These are phyloP conservation scores for Chamaetylas fuelleborni DNA, from an alignment of 2,113 vertebrate genomes.

Conservation along the genomic window DNA sequence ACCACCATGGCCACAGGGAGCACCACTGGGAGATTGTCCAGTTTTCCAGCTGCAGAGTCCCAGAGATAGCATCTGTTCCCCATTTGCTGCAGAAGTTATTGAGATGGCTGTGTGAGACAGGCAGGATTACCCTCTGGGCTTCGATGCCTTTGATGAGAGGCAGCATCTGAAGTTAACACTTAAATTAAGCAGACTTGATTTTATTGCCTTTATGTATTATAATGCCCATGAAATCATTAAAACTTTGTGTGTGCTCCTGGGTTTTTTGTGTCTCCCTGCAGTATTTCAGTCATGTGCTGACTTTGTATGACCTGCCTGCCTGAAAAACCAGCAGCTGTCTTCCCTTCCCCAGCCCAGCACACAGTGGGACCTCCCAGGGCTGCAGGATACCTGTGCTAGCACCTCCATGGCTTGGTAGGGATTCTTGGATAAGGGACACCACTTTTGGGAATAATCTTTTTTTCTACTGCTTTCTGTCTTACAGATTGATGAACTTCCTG, in stretches of 20 bases:
- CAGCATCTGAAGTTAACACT: slow-evolving; percentile 11
- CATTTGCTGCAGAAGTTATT: not conserved
- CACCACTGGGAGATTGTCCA: not conserved
- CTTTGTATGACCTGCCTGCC: not conserved
- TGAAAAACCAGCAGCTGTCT: not conserved
- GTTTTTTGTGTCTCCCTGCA: not conserved
- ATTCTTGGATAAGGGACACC: not conserved
- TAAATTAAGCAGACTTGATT: slow-evolving; percentile 14
- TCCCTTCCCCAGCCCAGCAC: not conserved
- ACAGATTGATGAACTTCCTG: slow-evolving; percentile 97
- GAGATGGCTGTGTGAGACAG: not conserved
- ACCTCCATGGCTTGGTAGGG: not conserved
- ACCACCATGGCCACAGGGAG: not conserved
- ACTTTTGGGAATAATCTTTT: not conserved
- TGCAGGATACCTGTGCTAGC: not conserved
- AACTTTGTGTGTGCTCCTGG: not conserved
- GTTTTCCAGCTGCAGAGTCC: not conserved
- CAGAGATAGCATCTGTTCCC: not conserved
- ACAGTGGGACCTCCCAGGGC: not conserved
- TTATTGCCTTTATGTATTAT: not conserved
- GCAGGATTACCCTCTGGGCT: not conserved
- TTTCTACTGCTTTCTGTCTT: slow-evolving; percentile 32
- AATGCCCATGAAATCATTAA: not conserved
- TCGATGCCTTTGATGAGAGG: not conserved
- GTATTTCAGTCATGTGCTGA: not conserved